These are phyloP conservation scores for Drosophila borborema DNA, from an alignment of 2,888 invertebrate genomes.

Conservation along the genomic window DNA sequence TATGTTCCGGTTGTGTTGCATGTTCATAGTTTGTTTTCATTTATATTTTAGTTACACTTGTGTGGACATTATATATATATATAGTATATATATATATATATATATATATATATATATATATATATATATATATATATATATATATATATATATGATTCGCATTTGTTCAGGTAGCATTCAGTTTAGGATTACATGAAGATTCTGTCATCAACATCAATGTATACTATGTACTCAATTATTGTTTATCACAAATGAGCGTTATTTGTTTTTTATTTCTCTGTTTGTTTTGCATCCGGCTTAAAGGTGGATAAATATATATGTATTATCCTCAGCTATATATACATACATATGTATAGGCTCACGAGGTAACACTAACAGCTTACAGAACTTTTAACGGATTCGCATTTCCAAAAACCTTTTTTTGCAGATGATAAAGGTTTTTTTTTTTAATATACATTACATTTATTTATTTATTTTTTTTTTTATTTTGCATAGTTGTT, in stretches of 20 bases:
- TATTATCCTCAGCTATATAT: background rate
- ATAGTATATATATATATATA: constrained; percentile 20
- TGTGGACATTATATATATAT: background rate
- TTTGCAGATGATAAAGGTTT: constrained; percentile 8
- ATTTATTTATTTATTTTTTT: no score
- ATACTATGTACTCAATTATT: constrained; percentile 49
- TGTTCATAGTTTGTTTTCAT: background rate
- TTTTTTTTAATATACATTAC: no score
- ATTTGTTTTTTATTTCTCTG: constrained; percentile 7
- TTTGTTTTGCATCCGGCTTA: constrained; percentile 31
- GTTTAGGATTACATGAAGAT: constrained; percentile 57
- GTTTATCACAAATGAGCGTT: constrained; percentile 57
- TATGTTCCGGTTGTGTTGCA: constrained; percentile 9
- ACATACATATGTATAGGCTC: background rate
- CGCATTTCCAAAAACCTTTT: constrained; percentile 22
- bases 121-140: constrained; percentile 1
- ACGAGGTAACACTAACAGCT: constrained; percentile 26
- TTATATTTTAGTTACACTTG: background rate
- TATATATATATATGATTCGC: constrained; percentile 30
- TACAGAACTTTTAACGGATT: constrained; percentile 31
- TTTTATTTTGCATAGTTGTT: constrained; percentile 16
- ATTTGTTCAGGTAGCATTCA: constrained; percentile 73
- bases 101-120: constrained; percentile 1
- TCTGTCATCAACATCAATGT: constrained; percentile 13
- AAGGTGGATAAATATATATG: constrained; percentile 12